Base-by-base conservation (phyloP, 35 echinoderm and acorn worm genomes). In the Diadema setosum region DNA sequence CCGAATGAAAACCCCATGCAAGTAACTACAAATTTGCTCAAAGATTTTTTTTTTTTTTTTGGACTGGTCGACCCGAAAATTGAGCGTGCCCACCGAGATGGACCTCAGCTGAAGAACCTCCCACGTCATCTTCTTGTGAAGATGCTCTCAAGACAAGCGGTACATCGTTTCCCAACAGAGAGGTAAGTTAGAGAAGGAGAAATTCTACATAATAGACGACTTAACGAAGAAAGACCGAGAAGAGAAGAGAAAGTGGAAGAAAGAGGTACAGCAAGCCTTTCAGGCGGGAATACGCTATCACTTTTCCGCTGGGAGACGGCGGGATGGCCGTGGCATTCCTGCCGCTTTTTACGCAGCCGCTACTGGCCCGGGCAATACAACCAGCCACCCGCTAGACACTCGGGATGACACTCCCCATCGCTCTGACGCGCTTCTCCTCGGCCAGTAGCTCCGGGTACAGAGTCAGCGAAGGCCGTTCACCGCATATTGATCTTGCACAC, bases 131-230 rank as follows among this genome's bases (percentile, higher is more conserved):
- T 65, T 9, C 60, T 65, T 27, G 60, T 65, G 11, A 65, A 65
- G 23, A 65, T 65, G 60, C 60, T 65, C 6, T 65, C 60, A 6
- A 18, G 11, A 6, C 60, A 65, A 65, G 60, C 26, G 73, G 6
- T 58, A 58, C 0, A 39, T 91, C 46, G 63, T 91, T 33, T 35
- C 39, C 4, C 27, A 85, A 36, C 25, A 48, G 15, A 29, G 39
- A 58, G 16, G 6, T 18, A 16, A 39, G 17, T 58, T 91, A 67
- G 49, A 75, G 20, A 64, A 84, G 14, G 29, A 41, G 20, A 16
- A 83, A 5, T 11, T 65, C 3, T 91, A 73, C 45, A 59, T 91
- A 39, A 32, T 86, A 17, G 82, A 91, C 37, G 89, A 91, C 42
- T 59, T 85, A 16, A 91, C 89, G 1, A 29, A 43, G 46, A 35